Evolutionary conservation across 1,140 invertebrate genomes (phyloP).

Genomic region (Zophobas atratus): DNA sequence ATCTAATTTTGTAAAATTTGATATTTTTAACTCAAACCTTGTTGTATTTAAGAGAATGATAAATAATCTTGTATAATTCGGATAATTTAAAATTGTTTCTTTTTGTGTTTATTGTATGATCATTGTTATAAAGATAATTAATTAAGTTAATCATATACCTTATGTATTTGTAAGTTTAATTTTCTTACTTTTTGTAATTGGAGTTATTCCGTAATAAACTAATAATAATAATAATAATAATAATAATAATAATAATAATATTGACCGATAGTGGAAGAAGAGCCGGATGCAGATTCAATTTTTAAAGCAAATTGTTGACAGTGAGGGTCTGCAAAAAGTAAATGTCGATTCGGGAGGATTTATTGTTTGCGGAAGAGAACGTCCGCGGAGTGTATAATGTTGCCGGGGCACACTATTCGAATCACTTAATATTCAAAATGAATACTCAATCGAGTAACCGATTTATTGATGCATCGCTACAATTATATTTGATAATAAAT

Average conservation of each 20-base stretch:
- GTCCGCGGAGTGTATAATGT: constrained; percentile 3
- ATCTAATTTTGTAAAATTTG: too few species aligned
- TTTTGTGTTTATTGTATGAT: too few species aligned
- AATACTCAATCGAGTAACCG: constrained; percentile 47
- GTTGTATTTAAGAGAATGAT: too few species aligned
- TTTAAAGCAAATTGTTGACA: constrained; percentile 44
- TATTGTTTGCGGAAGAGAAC: constrained; percentile 10
- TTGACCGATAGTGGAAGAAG: constrained; percentile 22
- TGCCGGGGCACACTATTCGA: constrained; percentile 23
- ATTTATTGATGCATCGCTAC: constrained; percentile 53
- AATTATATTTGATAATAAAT: constrained; percentile 57
- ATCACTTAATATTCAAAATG: constrained; percentile 52
- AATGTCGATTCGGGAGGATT: constrained; percentile 8
- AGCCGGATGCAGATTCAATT: constrained; percentile 21
- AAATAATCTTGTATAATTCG: too few species aligned
- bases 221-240: too few species aligned
- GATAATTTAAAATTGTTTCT: too few species aligned
- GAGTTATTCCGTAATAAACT: too few species aligned
- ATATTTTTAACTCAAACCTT: too few species aligned
- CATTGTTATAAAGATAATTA: too few species aligned
- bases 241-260: not conserved
- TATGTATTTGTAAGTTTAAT: too few species aligned
- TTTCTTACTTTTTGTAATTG: too few species aligned
- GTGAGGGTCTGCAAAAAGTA: constrained; percentile 18
- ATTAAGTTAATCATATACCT: too few species aligned